A percentile compares a stretch with the other conserved stretches of the same genome.
These are phyloP conservation scores for Campoletis sonorensis DNA, from an alignment of 1,140 invertebrate species.

Conservation along the genomic window DNA sequence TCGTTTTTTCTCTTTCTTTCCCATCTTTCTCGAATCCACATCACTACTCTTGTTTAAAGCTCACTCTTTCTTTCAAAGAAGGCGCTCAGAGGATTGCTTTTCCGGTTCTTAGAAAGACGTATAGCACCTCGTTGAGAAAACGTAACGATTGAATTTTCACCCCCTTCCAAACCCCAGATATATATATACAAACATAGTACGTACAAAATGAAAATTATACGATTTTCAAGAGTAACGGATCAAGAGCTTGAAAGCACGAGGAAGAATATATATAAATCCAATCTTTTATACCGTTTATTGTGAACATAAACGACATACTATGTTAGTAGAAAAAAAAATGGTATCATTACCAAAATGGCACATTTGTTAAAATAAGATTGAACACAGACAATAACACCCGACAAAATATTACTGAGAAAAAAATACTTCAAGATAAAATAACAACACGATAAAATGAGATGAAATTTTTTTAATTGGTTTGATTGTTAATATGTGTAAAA, in stretches of 20 bases:
- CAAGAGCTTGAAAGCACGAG: not conserved
- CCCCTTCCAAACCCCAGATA: not conserved
- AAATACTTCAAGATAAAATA: too few relatives aligned
- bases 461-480: too few relatives aligned
- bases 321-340: not conserved
- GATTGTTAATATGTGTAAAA: too few relatives aligned
- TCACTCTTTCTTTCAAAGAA: not conserved
- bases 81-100: conserved; percentile 7
- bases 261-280: not conserved
- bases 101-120: not conserved
- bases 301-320: not conserved
- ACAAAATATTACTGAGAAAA: too few relatives aligned
- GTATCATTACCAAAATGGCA: too few relatives aligned
- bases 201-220: not conserved
- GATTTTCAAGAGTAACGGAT: too few relatives aligned
- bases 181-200: not conserved
- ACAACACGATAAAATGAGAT: too few relatives aligned
- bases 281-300: too few relatives aligned
- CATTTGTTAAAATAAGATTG: too few relatives aligned
- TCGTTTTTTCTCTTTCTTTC: not conserved
- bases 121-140: conserved; percentile 16
- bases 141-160: conserved; percentile 9
- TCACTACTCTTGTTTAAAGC: not conserved
- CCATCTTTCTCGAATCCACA: not conserved
- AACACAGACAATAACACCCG: too few relatives aligned